Base-by-base conservation (phyloP, 92 coral and sea anemone species). In the Epizoanthus ramosus region DNA sequence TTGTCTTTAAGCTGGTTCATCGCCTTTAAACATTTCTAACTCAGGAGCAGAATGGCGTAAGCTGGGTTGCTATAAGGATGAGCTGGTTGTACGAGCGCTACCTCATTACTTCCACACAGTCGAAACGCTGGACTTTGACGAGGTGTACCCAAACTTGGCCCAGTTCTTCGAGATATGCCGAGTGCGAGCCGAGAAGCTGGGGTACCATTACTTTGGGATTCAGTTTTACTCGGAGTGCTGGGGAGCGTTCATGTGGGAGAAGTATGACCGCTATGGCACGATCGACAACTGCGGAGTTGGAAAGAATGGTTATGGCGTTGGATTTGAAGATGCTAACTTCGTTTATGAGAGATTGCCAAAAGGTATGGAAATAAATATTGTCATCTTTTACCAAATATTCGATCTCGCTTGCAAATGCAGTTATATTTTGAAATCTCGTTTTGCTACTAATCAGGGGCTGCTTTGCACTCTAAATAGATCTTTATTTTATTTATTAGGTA, bases 181-280 rank as follows among this genome's bases (percentile, higher is more conserved):
- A 24, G 58, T 43, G 59, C 75, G 54, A 7, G 75, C 75, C 8
- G 75, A 71, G 58, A 71, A 21, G 75, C 33, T 39, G n/a, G 75
- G 75, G 17, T 71, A 71, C n/a, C 75, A 71, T 21, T 71, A 71
- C 57, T 71, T 71, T 23, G 28, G 57, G 2, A 71, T 71, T 22
- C 75, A 71, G 75, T 71, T 71, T 43, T 71, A 71, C 58, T n/a
- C 75, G n/a, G 75, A 71, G 58, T 71, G 75, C 37, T 71, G 75
- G 75, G 75, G 75, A 43, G 75, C 75, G 54, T 71, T 71, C 33
- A 41, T 21, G 75, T 71, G 75, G 75, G 75, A 71, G 75, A 71
- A 71, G 12, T 71, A 39, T 6, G 75, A 71, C 57, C 75, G 56
- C 3, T 71, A 71, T 9, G 75, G 75, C 17, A 17, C 31, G 8